These are phyloP conservation scores for Oryctolagus cuniculus DNA, from an alignment of 2,113 vertebrate genomes.

Conservation along the genomic window mOryCun1.1 NC_091444.1:9473501-9474000, in stretches of 20 bases:
- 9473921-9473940: no score
- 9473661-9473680: not conserved
- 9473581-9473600: not conserved
- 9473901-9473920: no score
- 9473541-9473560: not conserved
- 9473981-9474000: no score
- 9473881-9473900: no score
- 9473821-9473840: not conserved
- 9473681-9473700: no score
- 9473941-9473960: no score
- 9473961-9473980: no score
- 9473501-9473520: not conserved
- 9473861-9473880: no score
- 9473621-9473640: not conserved
- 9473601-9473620: not conserved
- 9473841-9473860: no score
- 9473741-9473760: not conserved
- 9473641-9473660: not conserved
- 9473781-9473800: not conserved
- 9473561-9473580: not conserved
- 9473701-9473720: not conserved
- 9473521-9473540: not conserved
- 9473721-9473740: rapidly evolving
- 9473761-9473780: not conserved
- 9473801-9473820: not conserved